phyloP scores from a whole-genome alignment of 2,888 invertebrate genomes.

The Caenorhabditis sulstoni region DNA sequence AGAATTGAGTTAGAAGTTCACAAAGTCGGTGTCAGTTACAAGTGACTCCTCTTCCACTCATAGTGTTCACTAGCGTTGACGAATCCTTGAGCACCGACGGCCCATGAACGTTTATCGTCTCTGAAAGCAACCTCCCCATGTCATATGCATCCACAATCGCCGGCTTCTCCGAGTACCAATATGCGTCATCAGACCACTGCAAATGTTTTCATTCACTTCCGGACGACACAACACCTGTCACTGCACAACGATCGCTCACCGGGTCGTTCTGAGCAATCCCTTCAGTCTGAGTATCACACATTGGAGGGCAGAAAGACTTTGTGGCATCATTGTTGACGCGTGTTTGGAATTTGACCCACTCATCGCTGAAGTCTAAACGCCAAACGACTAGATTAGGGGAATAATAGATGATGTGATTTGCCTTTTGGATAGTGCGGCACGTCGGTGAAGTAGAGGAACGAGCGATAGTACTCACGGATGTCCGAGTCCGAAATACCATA shows the following conservation, averaged over 20 bases:
- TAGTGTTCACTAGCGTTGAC: constrained; percentile 13
- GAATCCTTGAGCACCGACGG: constrained; percentile 32
- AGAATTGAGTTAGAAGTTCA: background rate
- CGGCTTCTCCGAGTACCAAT: constrained; percentile 45
- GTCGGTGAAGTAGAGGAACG: constrained; percentile 51
- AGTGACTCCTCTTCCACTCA: constrained; percentile 51
- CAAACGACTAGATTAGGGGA: constrained; percentile 23
- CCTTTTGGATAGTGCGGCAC: constrained; percentile 55
- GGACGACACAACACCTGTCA: background rate
- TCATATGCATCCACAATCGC: constrained; percentile 56
- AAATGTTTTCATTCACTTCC: constrained; percentile 26
- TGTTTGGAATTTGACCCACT: constrained; percentile 50
- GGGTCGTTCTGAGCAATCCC: constrained; percentile 47
- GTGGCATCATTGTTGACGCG: constrained; percentile 34
- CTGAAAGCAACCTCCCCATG: constrained; percentile 52
- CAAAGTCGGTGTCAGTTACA: constrained; percentile 5
- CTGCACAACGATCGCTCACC: constrained; percentile 19
- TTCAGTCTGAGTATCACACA: constrained; percentile 41
- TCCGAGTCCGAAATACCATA: constrained; percentile 40
- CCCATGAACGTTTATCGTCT: constrained; percentile 48
- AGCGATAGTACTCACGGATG: constrained; percentile 50
- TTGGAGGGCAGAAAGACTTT: constrained; percentile 47
- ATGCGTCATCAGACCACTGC: constrained; percentile 50
- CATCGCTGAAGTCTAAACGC: constrained; percentile 57
- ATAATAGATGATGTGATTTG: constrained; percentile 10